Evolutionary conservation across 2,888 invertebrate species (phyloP), one percentile per base, ranked within the genome.

Genomic region (Scaptomyza parva): DNA sequence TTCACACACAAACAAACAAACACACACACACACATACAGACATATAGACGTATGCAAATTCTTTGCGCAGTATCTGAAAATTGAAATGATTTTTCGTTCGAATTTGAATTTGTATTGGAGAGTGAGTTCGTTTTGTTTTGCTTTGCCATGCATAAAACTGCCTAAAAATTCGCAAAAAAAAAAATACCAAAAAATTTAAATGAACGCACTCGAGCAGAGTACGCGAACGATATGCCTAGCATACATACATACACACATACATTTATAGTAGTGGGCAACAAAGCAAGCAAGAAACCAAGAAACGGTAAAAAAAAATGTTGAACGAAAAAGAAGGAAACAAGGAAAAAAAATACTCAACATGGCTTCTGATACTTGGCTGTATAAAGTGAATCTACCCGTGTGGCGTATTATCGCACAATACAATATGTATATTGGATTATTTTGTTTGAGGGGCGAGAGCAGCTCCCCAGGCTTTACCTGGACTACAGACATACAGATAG

Each of bases 401-500:
- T 60, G 47, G 48, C 55, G 59, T 77, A 85, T 85, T 88, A 85
- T 86, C 80, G 86, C 84, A 88, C 80, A 85, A 88, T 86, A 79
- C 84, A 84, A 88, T 80, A 88, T 85, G 85, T 78, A 87, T 78
- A 87, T 85, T 84, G 86, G 88, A 84, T 84, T 84, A 87, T 88
- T 86, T 75, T 73, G 82, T 83, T 87, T 85, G 78, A 70, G 73
- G 30, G 45, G 73, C 35, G 45, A 58, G 60, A 51, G 28, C n/a
- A n/a, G 86, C 35, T 73, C 58, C 59, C 62, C 48, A 45, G 57
- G 60, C 71, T 47, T 40, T 65, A 47, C 57, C 60, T 43, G 59
- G 35, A 22, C 52, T 37, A 17, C 40, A 51, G n/a, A n/a, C n/a
- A n/a, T n/a, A n/a, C n/a, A 51, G 52, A 44, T 57, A 44, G 44